A percentile compares a stretch with the other conserved stretches of the same genome.
Evolutionary conservation across 2,797 vertebrate species (phyloP).

Genomic region (Acanthopagrus latus): DNA sequence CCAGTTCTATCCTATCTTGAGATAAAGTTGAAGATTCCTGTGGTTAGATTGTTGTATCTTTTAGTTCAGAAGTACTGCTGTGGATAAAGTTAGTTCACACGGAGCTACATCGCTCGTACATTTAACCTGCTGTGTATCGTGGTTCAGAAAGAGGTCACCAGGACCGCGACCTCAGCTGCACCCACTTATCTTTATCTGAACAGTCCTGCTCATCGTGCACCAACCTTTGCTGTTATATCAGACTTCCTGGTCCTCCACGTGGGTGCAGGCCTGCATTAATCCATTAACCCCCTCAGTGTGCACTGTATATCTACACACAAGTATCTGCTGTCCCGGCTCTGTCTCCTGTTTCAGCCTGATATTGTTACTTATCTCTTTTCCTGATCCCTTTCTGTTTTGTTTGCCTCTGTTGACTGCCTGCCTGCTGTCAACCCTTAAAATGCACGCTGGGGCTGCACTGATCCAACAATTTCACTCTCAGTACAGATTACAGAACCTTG

Average conservation of each 20-base stretch:
- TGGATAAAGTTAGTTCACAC: not conserved
- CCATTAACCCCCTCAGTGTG: not conserved
- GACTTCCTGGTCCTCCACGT: slow-evolving; percentile 8
- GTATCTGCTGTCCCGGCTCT: not conserved
- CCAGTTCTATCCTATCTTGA: too few relatives aligned
- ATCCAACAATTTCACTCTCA: not conserved
- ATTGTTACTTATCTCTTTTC: not conserved
- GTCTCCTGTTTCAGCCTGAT: not conserved
- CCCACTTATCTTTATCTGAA: not conserved
- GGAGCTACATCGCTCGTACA: not conserved
- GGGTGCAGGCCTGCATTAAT: slow-evolving; percentile 8
- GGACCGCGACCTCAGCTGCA: not conserved
- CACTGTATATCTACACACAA: not conserved
- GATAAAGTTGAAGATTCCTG: too few relatives aligned
- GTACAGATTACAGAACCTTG: not conserved
- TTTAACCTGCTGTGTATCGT: not conserved
- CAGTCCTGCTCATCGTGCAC: not conserved
- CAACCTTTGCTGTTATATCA: not conserved
- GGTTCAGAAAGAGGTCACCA: not conserved
- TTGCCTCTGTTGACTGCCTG: not conserved
- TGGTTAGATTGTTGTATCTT: too few relatives aligned
- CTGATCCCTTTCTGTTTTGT: not conserved
- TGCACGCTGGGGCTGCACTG: not conserved
- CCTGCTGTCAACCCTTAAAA: not conserved
- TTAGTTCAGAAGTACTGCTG: too few relatives aligned